Base-by-base conservation (phyloP, 1,140 invertebrate genomes). In the Brachionus calyciflorus region DNA sequence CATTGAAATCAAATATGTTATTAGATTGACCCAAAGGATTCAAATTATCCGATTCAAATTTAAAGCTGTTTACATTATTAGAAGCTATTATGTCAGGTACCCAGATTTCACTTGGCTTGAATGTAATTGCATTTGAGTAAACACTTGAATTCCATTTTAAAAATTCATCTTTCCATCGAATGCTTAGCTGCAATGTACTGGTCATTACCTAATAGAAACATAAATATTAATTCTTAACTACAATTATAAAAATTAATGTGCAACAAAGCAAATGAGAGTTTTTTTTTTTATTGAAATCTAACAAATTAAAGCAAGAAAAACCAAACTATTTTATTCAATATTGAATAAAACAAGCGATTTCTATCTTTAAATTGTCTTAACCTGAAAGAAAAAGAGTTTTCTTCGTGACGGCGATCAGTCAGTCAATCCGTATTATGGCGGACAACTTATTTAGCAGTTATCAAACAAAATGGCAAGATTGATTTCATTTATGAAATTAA, bases 101-200 rank as follows among this genome's bases (percentile, higher is more conserved):
- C 69, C 69, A 73, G 4, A 73, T 73, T 21, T 73, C 69, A 37
- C 21, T 55, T 2, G 44, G 33, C 14, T 73, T 55, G 24, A 73
- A 55, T 51, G 51, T 9, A 2, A 51, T 9, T 51, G 46, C 26
- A 37, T 73, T 49, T 12, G 69, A 55, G 28, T 73, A 73, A 40
- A 73, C 3, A 24, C 69, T 73, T 24, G 69, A 73, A 33, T 73
- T 73, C 69, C 69, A 73, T 37, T 37, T 55, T 12, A 73, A 26
- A 33, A 73, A 51, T 41, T 73, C 69, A 55, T 73, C 51, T 2
- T 19, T 48, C 69, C 69, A 73, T 2, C 51, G 28, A 0, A 73
- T 1, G 14, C 69, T 73, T 6, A 73, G 40, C 24, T 51, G 46
- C 6, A 73, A n/a, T 10, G 46, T 73, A 28, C 46, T 73, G 7